These are phyloP conservation scores for Erinaceus europaeus DNA, from an alignment of 2,113 vertebrate species.

Conservation along the genomic window DNA sequence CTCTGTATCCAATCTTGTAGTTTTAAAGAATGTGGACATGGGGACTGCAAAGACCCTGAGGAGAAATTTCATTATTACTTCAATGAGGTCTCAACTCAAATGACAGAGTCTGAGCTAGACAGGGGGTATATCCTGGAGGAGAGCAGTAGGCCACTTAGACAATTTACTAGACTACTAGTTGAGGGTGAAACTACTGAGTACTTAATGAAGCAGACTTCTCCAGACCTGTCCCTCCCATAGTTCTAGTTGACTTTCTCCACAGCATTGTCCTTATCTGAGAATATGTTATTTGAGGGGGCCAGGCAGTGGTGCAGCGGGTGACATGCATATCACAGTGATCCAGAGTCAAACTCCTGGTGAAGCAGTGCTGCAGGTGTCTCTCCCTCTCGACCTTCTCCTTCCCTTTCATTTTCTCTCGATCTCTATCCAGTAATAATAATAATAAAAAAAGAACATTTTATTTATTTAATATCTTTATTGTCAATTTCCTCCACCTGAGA, in stretches of 20 bases:
- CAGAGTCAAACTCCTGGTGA: too few species aligned
- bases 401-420: too few species aligned
- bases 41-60: not conserved
- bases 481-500: not conserved
- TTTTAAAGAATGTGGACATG: not conserved
- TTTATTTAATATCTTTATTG: too few species aligned
- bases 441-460: too few species aligned
- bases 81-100: not conserved
- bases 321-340: too few species aligned
- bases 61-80: not conserved
- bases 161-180: accelerated
- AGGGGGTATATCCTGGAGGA: accelerated
- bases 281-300: not conserved
- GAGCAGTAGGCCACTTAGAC: not conserved
- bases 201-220: not conserved
- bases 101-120: not conserved
- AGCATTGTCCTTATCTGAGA: not conserved
- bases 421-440: too few species aligned
- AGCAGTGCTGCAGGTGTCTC: too few species aligned
- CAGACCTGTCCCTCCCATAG: not conserved
- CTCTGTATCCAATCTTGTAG: not conserved
- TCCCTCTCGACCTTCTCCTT: too few species aligned
- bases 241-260: not conserved
- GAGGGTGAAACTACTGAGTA: not conserved
- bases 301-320: too few species aligned